phyloP scores from a whole-genome alignment of 1,140 invertebrate genomes.

The Drosophila lowei region DNA sequence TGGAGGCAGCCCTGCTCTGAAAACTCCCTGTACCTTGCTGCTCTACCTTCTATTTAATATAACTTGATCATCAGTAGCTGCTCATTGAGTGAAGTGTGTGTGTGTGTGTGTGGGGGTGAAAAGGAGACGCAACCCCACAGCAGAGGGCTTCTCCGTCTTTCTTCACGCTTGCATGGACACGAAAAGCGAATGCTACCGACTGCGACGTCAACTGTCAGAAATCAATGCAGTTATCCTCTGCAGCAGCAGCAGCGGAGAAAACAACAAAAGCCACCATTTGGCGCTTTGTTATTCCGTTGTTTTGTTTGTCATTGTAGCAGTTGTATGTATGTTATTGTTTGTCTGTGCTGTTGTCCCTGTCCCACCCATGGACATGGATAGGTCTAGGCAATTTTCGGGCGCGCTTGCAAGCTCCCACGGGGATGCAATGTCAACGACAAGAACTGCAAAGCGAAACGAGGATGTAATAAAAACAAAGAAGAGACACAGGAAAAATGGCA shows the following conservation, averaged over 20 bases:
- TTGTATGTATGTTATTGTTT: slow-evolving; percentile 9
- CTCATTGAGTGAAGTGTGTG: slow-evolving; percentile 22
- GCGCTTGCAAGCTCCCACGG: slow-evolving; percentile 64
- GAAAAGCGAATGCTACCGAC: slow-evolving; percentile 39
- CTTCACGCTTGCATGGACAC: slow-evolving; percentile 71
- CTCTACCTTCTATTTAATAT: too few relatives aligned
- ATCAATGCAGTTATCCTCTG: slow-evolving; percentile 75
- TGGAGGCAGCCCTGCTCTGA: too few relatives aligned
- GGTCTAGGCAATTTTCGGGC: slow-evolving; percentile 37
- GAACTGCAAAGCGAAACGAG: slow-evolving; percentile 47
- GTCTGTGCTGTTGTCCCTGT: slow-evolving; percentile 17
- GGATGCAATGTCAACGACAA: slow-evolving; percentile 72
- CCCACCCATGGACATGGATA: slow-evolving; percentile 10
- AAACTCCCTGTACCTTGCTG: too few relatives aligned
- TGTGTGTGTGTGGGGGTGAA: background rate
- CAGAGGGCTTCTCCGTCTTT: slow-evolving; percentile 46
- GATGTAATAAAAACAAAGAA: slow-evolving; percentile 49
- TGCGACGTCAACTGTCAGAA: slow-evolving; percentile 50
- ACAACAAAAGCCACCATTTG: slow-evolving; percentile 55
- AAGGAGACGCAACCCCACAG: slow-evolving; percentile 35
- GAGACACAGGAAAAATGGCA: slow-evolving; percentile 54
- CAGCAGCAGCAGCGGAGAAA: slow-evolving; percentile 6
- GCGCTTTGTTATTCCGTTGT: slow-evolving; percentile 50
- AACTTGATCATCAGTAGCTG: slow-evolving; percentile 7
- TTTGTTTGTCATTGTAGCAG: slow-evolving; percentile 21